These are phyloP conservation scores for Eupeodes latifasciatus DNA, from an alignment of 2,888 invertebrate species.

Conservation along the genomic window DNA sequence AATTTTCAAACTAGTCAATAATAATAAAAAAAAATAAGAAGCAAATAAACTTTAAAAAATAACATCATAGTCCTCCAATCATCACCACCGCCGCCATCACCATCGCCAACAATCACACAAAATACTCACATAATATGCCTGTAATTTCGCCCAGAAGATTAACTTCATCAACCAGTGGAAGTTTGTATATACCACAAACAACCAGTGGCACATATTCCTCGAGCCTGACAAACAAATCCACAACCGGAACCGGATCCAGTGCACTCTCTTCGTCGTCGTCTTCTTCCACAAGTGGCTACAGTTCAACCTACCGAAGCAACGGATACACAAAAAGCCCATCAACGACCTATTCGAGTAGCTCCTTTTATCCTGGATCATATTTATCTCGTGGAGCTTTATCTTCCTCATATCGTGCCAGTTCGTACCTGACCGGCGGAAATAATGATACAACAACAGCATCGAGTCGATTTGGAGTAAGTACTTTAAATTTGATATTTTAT, in stretches of 20 bases:
- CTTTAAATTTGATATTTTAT: constrained; percentile 48
- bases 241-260: constrained; percentile 54
- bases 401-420: constrained; percentile 81
- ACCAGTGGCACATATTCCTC: constrained; percentile 79
- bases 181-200: constrained; percentile 83
- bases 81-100: constrained; percentile 15
- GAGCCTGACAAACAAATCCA: constrained; percentile 68
- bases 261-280: constrained; percentile 70
- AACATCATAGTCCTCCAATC: constrained; percentile 47
- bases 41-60: not conserved
- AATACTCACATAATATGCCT: constrained; percentile 83
- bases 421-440: constrained; percentile 80
- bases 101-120: constrained; percentile 21
- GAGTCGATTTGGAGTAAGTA: constrained; percentile 84
- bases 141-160: constrained; percentile 84
- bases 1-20: constrained; percentile 55
- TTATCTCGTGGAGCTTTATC: constrained; percentile 79
- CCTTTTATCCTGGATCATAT: constrained; percentile 79
- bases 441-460: constrained; percentile 83
- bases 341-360: constrained; percentile 78
- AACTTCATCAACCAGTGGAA: constrained; percentile 83
- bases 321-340: constrained; percentile 74
- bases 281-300: constrained; percentile 79
- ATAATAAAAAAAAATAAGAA: not conserved
- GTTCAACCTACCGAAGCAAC: constrained; percentile 79